Conservation (phyloP, 2,113 vertebrate genomes). For the Boleophthalmus pectinirostris region DNA sequence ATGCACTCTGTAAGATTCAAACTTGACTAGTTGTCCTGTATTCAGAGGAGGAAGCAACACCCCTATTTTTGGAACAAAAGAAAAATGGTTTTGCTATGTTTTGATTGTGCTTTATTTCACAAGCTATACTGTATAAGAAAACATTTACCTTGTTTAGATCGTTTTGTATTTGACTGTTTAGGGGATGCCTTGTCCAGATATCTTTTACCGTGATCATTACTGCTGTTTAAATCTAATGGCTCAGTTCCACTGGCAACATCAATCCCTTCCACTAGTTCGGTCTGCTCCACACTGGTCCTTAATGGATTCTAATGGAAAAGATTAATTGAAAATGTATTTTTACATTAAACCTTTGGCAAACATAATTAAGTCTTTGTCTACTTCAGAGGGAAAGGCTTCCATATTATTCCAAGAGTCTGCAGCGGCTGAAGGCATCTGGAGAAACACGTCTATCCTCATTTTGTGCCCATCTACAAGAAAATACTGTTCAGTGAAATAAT, state of each 20-base stretch:
- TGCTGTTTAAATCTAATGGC: background rate
- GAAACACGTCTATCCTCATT: conserved; percentile 31
- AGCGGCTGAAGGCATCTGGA: conserved; percentile 27
- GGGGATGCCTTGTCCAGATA: background rate
- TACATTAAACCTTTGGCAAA: background rate
- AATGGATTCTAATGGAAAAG: conserved; percentile 3
- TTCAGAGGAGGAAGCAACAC: conserved; percentile 19
- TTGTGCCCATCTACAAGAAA: background rate
- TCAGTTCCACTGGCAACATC: too few species aligned
- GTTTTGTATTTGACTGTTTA: conserved; percentile 3
- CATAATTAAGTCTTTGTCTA: conserved; percentile 35
- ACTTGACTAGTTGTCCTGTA: background rate
- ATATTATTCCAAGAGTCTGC: conserved; percentile 31
- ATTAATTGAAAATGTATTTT: background rate
- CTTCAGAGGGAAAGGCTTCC: conserved; percentile 12
- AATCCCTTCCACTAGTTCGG: background rate
- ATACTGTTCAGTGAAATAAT: background rate
- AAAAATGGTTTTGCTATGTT: background rate
- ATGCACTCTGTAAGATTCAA: background rate
- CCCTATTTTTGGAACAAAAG: conserved; percentile 15
- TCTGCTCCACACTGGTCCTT: background rate
- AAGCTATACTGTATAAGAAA: background rate
- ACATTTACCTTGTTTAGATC: conserved; percentile 6
- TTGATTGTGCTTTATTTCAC: background rate
- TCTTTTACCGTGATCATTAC: background rate